Percentiles rank a stretch among this genome's conserved stretches.
Evolutionary conservation across 2,113 vertebrate genomes (phyloP).

Genomic region (Strigops habroptila): DNA sequence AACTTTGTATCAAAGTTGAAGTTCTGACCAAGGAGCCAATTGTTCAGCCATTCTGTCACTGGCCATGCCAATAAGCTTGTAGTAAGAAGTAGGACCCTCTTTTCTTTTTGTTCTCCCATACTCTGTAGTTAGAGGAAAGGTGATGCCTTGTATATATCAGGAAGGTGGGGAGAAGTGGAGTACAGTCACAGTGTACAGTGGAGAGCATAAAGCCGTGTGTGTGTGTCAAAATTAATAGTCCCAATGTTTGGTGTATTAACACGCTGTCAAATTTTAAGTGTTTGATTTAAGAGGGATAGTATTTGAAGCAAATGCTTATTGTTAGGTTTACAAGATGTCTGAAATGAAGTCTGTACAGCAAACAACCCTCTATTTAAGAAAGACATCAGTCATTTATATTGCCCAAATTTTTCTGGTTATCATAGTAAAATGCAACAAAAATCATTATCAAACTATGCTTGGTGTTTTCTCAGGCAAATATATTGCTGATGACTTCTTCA

Average conservation of each 20-base stretch:
- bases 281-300: not conserved
- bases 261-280: not conserved
- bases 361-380: not conserved
- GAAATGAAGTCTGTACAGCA: not conserved
- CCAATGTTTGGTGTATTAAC: not conserved
- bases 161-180: not conserved
- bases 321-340: not conserved
- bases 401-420: not conserved
- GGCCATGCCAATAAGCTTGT: not conserved
- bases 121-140: not conserved
- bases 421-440: not conserved
- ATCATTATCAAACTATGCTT: not conserved
- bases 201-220: not conserved
- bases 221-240: not conserved
- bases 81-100: not conserved
- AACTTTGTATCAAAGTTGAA: not conserved
- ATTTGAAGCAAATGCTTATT: not conserved
- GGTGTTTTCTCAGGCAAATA: constrained; percentile 23
- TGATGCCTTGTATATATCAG: not conserved
- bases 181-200: not conserved
- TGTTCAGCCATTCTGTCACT: not conserved
- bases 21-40: not conserved
- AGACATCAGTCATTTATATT: not conserved
- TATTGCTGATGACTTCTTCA: constrained; percentile 32
- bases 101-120: not conserved